Conservation (phyloP, 2,797 vertebrate genomes). For the Notolepis coatsorum region DNA sequence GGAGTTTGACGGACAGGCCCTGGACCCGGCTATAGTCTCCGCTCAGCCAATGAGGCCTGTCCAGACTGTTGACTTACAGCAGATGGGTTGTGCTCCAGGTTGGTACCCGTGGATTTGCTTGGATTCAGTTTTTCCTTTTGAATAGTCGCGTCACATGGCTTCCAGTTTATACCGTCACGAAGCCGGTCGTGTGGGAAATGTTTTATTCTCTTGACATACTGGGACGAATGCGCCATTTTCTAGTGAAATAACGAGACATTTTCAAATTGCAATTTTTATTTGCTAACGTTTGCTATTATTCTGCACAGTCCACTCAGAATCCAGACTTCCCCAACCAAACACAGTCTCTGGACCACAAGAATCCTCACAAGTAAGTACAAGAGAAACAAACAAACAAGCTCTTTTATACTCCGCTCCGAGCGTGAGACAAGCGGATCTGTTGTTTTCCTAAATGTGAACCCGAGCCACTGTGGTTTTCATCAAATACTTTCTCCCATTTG, state of each 20-base stretch:
- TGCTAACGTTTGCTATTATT: conserved; percentile 29
- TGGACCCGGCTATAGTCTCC: conserved; percentile 97
- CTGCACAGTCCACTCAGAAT: conserved; percentile 87
- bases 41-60: conserved; percentile 96
- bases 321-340: conserved; percentile 89
- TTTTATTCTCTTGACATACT: too few species aligned
- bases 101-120: conserved; percentile 17
- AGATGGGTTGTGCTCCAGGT: conserved; percentile 82
- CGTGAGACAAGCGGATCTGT: neutral
- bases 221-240: too few species aligned
- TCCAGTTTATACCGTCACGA: too few species aligned
- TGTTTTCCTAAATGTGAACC: neutral
- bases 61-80: conserved; percentile 90
- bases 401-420: too few species aligned
- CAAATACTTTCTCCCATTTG: neutral
- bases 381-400: conserved; percentile 6
- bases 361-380: conserved; percentile 87
- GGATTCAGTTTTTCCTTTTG: neutral
- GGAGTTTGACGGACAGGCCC: conserved; percentile 95
- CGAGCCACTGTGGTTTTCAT: neutral
- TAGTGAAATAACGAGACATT: too few species aligned
- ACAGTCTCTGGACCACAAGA: conserved; percentile 89
- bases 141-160: too few species aligned
- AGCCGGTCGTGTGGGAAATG: too few species aligned
- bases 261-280: too few species aligned